Base-by-base conservation (phyloP, 2,888 invertebrate species). In the Mesorhabditis belari region DNA sequence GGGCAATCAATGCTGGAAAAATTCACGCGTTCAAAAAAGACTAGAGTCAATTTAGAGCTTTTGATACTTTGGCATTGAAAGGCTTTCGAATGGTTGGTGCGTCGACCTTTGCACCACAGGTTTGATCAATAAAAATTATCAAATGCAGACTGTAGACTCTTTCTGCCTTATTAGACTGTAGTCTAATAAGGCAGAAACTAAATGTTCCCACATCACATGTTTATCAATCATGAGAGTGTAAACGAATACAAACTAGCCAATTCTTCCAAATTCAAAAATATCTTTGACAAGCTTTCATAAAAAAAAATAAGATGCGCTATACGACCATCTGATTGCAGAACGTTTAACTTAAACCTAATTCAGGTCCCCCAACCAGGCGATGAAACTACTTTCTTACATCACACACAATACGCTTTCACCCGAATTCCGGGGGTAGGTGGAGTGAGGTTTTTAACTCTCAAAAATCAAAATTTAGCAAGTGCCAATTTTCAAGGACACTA, bases 301-400 rank as follows among this genome's bases (percentile, higher is more conserved):
- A n/a, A n/a, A n/a, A n/a, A n/a, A n/a, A n/a, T n/a, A n/a, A n/a
- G n/a, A n/a, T n/a, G n/a, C n/a, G n/a, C n/a, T n/a, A n/a, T 93
- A 1, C 90, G 92, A 9, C 85, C 86, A 3, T 89, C 90, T 29
- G 74, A 80, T n/a, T 87, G 88, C 17, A 88, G 89, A n/a, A 49
- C 44, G 28, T 51, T 50, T 35, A 26, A 26, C 9, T 59, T 19
- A 21, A 28, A 61, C 25, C 95, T 95, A 81, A 93, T 94, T 0
- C 90, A 92, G 70, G 94, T 95, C 83, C 88, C 90, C 19, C 95
- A 96, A 83, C 96, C 98, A 83, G 92, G 92, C 83, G 91, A 94
- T 82, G 98, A 96, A 94, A 93, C 95, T 84, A 96, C 98, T 84
- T 98, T 96, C 87, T 95, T 95, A 86, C 70, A 70, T 54, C 70